Evolutionary conservation across 2,113 vertebrate species (phyloP).

Genomic region (Xyliphius kryptos): DNA sequence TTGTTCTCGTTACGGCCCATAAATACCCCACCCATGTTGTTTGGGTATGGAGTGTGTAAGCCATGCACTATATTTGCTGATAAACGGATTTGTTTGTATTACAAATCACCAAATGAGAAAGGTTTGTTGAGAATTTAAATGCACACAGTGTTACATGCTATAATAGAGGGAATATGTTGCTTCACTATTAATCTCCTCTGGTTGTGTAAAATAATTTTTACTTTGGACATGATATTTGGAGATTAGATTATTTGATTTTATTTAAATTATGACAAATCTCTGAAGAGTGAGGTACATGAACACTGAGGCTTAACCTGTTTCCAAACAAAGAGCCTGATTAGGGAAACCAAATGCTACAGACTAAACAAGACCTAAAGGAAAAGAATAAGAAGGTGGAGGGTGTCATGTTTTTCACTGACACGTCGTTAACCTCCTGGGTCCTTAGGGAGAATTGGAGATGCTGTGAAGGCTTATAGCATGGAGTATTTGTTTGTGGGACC

Average conservation of each 20-base stretch:
- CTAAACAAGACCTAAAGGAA: constrained; percentile 35
- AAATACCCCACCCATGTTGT: constrained; percentile 50
- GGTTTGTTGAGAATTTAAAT: constrained; percentile 68
- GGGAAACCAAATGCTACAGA: constrained; percentile 26
- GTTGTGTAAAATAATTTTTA: too few relatives aligned
- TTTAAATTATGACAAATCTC: background rate
- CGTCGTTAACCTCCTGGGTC: constrained; percentile 68
- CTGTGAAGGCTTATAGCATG: constrained; percentile 49
- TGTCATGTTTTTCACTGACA: constrained; percentile 57
- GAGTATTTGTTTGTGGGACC: constrained; percentile 57
- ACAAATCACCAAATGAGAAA: constrained; percentile 64
- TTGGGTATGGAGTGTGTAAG: constrained; percentile 36
- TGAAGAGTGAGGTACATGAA: constrained; percentile 7
- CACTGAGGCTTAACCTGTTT: constrained; percentile 15
- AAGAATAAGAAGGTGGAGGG: constrained; percentile 27
- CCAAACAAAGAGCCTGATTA: constrained; percentile 10
- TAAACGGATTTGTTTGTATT: constrained; percentile 72
- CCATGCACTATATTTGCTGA: constrained; percentile 69
- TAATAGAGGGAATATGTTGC: constrained; percentile 66
- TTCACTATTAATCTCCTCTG: constrained; percentile 62
- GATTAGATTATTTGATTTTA: too few relatives aligned
- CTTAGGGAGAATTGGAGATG: constrained; percentile 51
- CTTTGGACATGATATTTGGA: too few relatives aligned
- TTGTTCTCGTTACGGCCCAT: constrained; percentile 60
- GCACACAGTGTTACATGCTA: constrained; percentile 62